Base-by-base conservation (phyloP, 1,140 invertebrate genomes). In the Luehdorfia chinensis region DNA sequence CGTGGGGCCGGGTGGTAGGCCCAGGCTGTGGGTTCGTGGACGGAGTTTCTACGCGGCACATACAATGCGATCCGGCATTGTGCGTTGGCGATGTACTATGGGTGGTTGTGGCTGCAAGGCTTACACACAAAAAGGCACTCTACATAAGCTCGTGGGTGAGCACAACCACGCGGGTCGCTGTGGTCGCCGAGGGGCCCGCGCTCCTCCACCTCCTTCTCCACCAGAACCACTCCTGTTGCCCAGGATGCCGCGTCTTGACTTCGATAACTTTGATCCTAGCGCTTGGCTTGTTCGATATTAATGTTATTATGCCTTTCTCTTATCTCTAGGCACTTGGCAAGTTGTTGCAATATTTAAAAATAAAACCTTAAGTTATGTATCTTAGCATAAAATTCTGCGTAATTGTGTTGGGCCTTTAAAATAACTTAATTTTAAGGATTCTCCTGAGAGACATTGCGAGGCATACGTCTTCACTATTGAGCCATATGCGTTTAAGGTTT, bases 81-180 rank as follows among this genome's bases (percentile, higher is more conserved):
- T 85, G 28, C 75, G 81, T 37, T 85, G 79, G 83, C 71, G 81
- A 2, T 86, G 81, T 51, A 86, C 79, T 0, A 84, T 84, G 83
- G 83, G 79, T 27, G 79, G 81, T 30, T 86, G 81, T 39, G 79
- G 75, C 11, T 84, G 79, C 52, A 86, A 86, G 50, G 83, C 79
- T 0, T 86, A 86, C 60, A 86, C 81, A 4, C 81, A 77, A 48
- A 81, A 75, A 47, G 79, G 79, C 23, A 70, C 70, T 1, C 55
- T 84, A 2, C 79, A 80, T 55, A 86, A 84, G 37, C 65, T 84
- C 12, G 71, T 86, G 13, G 79, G 83, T 2, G 79, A 84, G 46
- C 79, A 84, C 53, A 86, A 84, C 53, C 81, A 84, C 55, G 62
- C 46, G 7, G 66, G 61, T 1, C 75, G 76, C 25, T 72, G 66